Evolutionary conservation across 2,888 invertebrate genomes (phyloP), one percentile per base, ranked within the genome.

Genomic region (Geophilus truncorum): DNA sequence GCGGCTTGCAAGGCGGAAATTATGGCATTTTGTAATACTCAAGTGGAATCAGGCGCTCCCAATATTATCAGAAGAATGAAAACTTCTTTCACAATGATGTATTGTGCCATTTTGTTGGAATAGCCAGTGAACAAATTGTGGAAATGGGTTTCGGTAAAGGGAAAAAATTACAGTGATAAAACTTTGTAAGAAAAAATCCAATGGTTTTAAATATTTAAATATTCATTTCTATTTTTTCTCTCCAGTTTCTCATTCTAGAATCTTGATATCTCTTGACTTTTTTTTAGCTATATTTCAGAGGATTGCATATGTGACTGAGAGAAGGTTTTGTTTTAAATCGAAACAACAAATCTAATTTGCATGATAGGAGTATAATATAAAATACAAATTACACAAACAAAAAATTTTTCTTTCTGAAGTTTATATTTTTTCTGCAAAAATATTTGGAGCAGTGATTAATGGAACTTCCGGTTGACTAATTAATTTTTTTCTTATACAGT

Each of bases 1-100:
- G n/a, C n/a, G 51, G 18, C n/a, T 51, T 51, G 28, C 28, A 28
- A 25, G 28, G 70, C 70, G 70, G 70, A 70, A 70, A 70, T 70
- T 25, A 70, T 28, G 70, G 70, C 70, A n/a, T 70, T 70, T 70
- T 28, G 70, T 70, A 70, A 70, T 51, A 70, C 28, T 70, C 25
- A 51, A 51, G 51, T 51, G 70, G 28, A 70, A 70, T 70, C 12
- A 70, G 70, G 70, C 28, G 70, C 6, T 23, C 28, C n/a, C 28
- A 28, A 28, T 70, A 70, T 70, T 70, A 70, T 70, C 70, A 70
- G 28, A 12, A 23, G 70, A 12, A 28, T 28, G 70, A 70, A 45
- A 45, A 45, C 18, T 12, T 45, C n/a, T 45, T n/a, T 45, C 18
- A 45, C 45, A 12, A 28, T 28, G 70, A 70, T 51, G 51, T n/a